Evolutionary conservation across 2,113 vertebrate species (phyloP), one percentile per base, ranked within the genome.

Genomic region (Petromus typicus): DNA sequence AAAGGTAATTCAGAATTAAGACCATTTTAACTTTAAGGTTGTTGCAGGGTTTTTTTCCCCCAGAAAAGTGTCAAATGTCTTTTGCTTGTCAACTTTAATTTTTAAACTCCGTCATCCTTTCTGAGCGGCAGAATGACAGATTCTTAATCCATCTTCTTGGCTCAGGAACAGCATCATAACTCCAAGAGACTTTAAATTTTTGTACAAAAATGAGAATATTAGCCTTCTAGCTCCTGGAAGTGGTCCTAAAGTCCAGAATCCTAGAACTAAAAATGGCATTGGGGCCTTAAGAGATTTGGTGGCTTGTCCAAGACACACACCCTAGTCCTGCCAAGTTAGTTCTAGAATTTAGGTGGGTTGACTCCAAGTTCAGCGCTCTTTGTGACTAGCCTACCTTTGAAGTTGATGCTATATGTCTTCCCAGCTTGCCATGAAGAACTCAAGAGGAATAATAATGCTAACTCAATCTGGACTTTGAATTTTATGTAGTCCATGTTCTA

Each of bases 401-500:
- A 81, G 86, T 18, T 73, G 14, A 54, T 80, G 22, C 69, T 56
- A 13, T 3, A 2, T 34, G 1, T 34, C 69, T 63, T 57, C 43
- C 12, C 3, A 9, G 34, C 51, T 75, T 86, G 61, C 30, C 56
- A 73, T 27, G 30, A 75, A 61, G 92, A 86, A 86, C 9, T 48
- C 43, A 89, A 13, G 2, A 30, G 54, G 81, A 93, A 82, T 43
- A 71, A 80, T 17, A 90, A 81, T 4, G 25, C 20, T n/a, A 57
- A 80, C 22, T 56, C 34, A 64, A 80, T 57, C 79, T 86, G 59
- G 27, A 73, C 20, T 56, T 78, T n/a, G 48, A 73, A 61, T 63
- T 95, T 61, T n/a, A 27, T 57, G 54, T 43, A 92, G 59, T 83
- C n/a, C 30, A 16, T 73, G 84, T 93, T 73, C 59, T 71, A 66